These are phyloP conservation scores for Psittacara wagleri DNA, from an alignment of 2,113 vertebrate species.

Conservation along the genomic window DNA sequence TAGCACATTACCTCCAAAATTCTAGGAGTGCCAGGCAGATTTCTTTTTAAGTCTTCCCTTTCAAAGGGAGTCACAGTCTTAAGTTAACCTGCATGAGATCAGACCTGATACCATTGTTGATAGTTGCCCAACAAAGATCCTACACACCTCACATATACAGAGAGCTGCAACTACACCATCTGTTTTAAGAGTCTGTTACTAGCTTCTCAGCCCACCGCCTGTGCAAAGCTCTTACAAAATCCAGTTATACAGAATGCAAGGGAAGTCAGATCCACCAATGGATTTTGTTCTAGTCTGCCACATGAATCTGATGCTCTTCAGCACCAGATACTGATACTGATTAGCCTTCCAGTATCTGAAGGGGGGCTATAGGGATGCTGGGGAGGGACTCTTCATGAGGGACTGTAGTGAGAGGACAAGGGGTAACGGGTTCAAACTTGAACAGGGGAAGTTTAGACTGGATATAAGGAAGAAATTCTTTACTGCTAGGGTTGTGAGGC, in stretches of 20 bases:
- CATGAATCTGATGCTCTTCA: not conserved
- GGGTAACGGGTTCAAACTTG: too few relatives aligned
- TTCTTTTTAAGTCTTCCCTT: not conserved
- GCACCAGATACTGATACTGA: not conserved
- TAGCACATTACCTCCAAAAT: not conserved
- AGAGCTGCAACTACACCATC: not conserved
- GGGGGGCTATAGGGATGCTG: too few relatives aligned
- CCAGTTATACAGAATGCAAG: not conserved
- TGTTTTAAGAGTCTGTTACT: not conserved
- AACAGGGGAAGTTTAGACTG: too few relatives aligned
- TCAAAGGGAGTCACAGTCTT: not conserved
- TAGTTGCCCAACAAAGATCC: slow-evolving; percentile 8
- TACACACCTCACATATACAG: not conserved
- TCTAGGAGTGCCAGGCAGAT: not conserved
- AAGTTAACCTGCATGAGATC: not conserved
- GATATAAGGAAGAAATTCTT: too few relatives aligned
- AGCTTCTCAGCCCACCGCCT: slow-evolving; percentile 7
- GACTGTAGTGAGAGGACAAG: too few relatives aligned
- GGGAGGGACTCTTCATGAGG: too few relatives aligned
- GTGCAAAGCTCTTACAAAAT: not conserved
- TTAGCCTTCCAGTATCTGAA: too few relatives aligned
- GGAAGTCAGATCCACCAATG: not conserved
- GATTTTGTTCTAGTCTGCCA: not conserved
- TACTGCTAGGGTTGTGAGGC: too few relatives aligned
- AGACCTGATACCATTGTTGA: not conserved